Conservation (phyloP, 2,888 invertebrate genomes). For the Gymnosoma rotundatum region DNA sequence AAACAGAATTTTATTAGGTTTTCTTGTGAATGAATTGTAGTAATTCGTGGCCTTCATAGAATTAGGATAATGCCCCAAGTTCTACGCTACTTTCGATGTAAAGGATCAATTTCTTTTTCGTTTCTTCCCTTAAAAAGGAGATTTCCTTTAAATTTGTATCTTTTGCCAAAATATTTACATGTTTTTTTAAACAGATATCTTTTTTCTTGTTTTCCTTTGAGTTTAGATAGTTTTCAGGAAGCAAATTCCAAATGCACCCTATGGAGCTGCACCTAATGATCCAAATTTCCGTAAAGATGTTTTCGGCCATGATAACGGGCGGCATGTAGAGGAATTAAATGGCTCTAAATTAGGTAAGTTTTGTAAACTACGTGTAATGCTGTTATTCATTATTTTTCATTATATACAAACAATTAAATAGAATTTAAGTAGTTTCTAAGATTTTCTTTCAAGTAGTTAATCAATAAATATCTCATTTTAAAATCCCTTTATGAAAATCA, state of each 20-base stretch:
- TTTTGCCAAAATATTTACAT: neutral
- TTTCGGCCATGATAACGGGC: slow-evolving; percentile 82
- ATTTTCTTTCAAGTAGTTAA: slow-evolving; percentile 43
- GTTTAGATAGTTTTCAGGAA: slow-evolving; percentile 85
- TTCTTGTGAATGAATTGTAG: too few relatives aligned
- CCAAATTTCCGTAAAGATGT: slow-evolving; percentile 85
- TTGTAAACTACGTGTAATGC: neutral
- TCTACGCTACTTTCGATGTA: too few relatives aligned
- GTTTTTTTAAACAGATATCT: neutral
- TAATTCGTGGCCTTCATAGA: too few relatives aligned
- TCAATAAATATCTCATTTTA: slow-evolving; percentile 29
- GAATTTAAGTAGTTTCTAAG: slow-evolving; percentile 47
- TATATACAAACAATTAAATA: slow-evolving; percentile 27
- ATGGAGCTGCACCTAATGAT: slow-evolving; percentile 84
- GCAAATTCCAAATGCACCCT: slow-evolving; percentile 82
- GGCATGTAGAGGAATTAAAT: slow-evolving; percentile 78
- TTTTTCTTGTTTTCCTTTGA: too few relatives aligned
- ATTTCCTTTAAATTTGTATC: too few relatives aligned
- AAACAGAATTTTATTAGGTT: too few relatives aligned
- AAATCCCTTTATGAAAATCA: slow-evolving; percentile 36
- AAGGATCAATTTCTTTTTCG: too few relatives aligned
- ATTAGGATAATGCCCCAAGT: too few relatives aligned
- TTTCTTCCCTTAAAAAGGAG: too few relatives aligned
- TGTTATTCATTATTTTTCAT: neutral
- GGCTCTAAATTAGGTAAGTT: slow-evolving; percentile 82